Evolutionary conservation across 2,113 vertebrate genomes (phyloP), one percentile per base, ranked within the genome.

Genomic region (Antechinus stuartii): DNA sequence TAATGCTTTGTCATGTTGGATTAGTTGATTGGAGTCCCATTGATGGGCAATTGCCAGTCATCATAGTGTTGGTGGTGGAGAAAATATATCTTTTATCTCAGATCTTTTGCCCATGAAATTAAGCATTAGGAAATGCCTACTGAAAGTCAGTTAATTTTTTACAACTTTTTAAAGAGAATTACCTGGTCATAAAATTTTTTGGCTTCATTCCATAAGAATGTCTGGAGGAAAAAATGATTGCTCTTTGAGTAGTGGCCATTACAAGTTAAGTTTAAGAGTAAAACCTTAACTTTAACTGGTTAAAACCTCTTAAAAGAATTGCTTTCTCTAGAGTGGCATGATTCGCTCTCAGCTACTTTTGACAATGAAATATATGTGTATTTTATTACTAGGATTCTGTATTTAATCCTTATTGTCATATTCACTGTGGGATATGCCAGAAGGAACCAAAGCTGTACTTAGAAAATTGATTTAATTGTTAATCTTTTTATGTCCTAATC

Each of bases 281-380:
- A 90, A 90, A 91, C 57, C 52, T 30, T 89, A 52, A 90, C 19
- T 0, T 30, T 89, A 52, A 90, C 14, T 0, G 35, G 27, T 47
- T 23, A 55, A n/a, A 89, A 56, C 91, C 11, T 10, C 68, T 42
- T 49, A 7, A 42, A 46, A 95, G 53, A 90, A 47, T 7, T 50
- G 24, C 61, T 26, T 96, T 95, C 76, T 95, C 42, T 89, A 0
- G 25, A 8, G 8, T 96, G 94, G 92, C 95, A 93, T 93, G 92
- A 52, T 97, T 95, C 30, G 0, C 94, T 94, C 96, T 91, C 16
- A 1, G 92, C 92, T 96, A 76, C 61, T 91, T 95, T 95, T 97
- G 55, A 84, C 47, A 57, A 94, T 91, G 61, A 90, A 76, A n/a
- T 53, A 24, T 53, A 90, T 42, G 1, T 68, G 90, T 0, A 0